These are phyloP conservation scores for Petrocephalus sullivani DNA, from an alignment of 2,797 vertebrate species.

Conservation along the genomic window DNA sequence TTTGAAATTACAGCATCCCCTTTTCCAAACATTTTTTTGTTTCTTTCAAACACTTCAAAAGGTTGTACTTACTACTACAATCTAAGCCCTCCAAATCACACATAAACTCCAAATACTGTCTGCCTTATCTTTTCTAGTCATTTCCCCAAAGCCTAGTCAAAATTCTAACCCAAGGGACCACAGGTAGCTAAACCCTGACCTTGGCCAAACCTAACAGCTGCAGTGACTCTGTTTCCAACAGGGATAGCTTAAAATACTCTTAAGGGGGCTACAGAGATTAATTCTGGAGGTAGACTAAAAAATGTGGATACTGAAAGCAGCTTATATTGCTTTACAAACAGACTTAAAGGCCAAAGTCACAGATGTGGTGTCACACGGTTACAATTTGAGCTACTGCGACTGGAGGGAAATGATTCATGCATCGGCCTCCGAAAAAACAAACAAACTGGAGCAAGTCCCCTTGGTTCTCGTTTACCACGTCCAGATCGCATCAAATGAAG, in stretches of 20 bases:
- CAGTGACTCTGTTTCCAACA: slow-evolving; percentile 45
- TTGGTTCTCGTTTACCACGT: not conserved
- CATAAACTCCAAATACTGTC: slow-evolving; percentile 36
- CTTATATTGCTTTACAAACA: not conserved
- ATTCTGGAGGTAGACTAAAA: slow-evolving; percentile 17
- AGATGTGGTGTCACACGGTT: not conserved
- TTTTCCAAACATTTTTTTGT: slow-evolving; percentile 23
- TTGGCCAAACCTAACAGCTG: slow-evolving; percentile 42
- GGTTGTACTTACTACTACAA: slow-evolving; percentile 19
- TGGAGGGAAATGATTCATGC: not conserved
- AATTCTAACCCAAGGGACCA: slow-evolving; percentile 41
- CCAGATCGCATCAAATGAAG: not conserved
- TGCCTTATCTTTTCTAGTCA: slow-evolving; percentile 27
- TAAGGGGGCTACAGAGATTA: slow-evolving; percentile 29
- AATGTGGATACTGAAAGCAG: not conserved
- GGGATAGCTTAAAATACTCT: slow-evolving; percentile 34
- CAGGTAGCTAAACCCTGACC: slow-evolving; percentile 51
- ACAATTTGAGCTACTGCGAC: not conserved
- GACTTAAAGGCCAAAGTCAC: not conserved
- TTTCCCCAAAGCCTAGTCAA: slow-evolving; percentile 44
- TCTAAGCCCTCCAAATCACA: slow-evolving; percentile 27
- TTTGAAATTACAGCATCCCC: slow-evolving; percentile 21
- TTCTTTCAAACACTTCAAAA: slow-evolving; percentile 20
- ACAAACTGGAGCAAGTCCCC: not conserved
- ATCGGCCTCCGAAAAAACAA: not conserved